Evolutionary conservation across 2,888 invertebrate species (phyloP), one percentile per base, ranked within the genome.

Genomic region (Sarcophaga variegata): DNA sequence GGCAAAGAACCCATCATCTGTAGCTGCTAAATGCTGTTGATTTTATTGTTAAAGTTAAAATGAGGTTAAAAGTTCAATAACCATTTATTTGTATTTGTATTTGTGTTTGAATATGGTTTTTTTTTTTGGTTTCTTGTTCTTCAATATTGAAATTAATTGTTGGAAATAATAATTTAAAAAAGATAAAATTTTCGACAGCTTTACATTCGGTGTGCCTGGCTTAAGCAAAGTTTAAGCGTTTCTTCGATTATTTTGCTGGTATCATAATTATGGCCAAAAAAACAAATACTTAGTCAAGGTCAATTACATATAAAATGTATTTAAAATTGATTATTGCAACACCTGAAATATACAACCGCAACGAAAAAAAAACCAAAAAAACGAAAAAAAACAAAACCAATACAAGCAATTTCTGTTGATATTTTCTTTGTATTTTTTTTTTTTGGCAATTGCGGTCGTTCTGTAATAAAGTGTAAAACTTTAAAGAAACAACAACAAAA

Each of bases 391-490:
- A 67, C 20, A 66, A 66, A 78, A 72, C 80, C 59, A 80, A 54
- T 54, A 54, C 14, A 2, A 54, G 17, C 12, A 54, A 54, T 14
- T 54, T 12, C 17, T 54, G 54, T 54, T 54, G 17, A 17, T 54
- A 14, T 4, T 2, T 12, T 54, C 6, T 3, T 49, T 49, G 49
- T 49, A 10, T 10, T 14, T 54, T 17, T 17, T 54, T 14, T 54
- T 54, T 14, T 54, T 54, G 17, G 54, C 54, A 54, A 54, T 54
- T 54, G 54, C 17, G 54, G 54, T 54, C 12, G 17, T 64, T 45
- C 27, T 78, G 17, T 75, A 76, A 70, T 66, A 77, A 77, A 77
- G 59, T 37, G 37, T 37, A 37, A 83, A 77, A 83, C 67, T 77
- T 70, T 63, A 77, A 71, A 71, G 71, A 64, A 64, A 72, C 37